Base-by-base conservation (phyloP, 2,797 vertebrate species). In the Bryconaethiops microstoma region DNA sequence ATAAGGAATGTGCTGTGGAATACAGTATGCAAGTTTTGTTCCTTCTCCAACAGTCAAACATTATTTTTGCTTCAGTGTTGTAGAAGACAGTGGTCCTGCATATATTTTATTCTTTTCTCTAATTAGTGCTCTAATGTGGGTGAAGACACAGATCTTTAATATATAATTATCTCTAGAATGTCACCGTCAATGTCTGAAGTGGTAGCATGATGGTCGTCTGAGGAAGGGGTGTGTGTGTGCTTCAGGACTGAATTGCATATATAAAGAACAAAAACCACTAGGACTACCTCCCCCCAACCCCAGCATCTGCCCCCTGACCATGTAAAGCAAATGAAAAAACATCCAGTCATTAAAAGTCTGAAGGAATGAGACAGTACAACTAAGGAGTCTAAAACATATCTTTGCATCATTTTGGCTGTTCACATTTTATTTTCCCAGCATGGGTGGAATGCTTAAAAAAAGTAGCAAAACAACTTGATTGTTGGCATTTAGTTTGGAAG, bases 171-270 rank as follows among this genome's bases (percentile, higher is more conserved):
- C 73, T 69, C 82, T 68, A 81, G 13, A 71, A 87, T 74, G 60
- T 85, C 85, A 85, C 39, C 64, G 74, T 87, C 21, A 77, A 74
- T 76, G 75, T 80, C 78, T 82, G 80, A 78, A 83, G 77, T 80
- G 69, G 80, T 78, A 79, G 52, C 64, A 72, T 69, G 45, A 62
- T 68, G 42, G 62, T 82, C 69, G 54, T 85, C 77, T 86, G 64
- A 67, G 48, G 50, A 79, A 87, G n/a, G 72, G 60, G 80, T 79
- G 69, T 78, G 84, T 76, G 83, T 89, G 90, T 90, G 89, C 88
- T 91, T 92, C 78, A 87, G 76, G 73, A 72, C 70, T 86, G 82
- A 88, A 87, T 92, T 93, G 91, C 92, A 93, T 90, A 90, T 90
- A 88, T 83, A 74, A 19, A 42, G 74, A 91, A 90, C 74, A 84